Conservation (phyloP, 2,888 invertebrate genomes). For the Ferdinandea cuprea region DNA sequence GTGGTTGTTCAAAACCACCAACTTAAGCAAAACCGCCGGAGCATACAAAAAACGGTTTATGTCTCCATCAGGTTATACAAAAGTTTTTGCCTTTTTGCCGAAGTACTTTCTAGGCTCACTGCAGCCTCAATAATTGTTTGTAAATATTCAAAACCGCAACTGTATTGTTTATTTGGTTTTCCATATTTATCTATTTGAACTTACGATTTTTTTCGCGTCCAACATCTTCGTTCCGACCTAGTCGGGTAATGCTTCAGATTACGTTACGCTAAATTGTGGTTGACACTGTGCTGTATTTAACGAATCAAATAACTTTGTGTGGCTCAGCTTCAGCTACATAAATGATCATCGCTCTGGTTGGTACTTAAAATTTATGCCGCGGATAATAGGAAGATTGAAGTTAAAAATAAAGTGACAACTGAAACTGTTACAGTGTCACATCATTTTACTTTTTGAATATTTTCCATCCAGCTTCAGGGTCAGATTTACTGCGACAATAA, state of each 20-base stretch:
- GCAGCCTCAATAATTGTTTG: constrained; percentile 54
- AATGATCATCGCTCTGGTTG: neutral
- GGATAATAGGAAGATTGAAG: neutral
- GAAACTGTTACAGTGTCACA: constrained; percentile 44
- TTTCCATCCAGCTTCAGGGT: constrained; percentile 51
- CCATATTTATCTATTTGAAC: constrained; percentile 54
- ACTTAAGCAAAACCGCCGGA: too few species aligned
- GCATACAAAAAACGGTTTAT: too few species aligned
- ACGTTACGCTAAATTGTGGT: constrained; percentile 71
- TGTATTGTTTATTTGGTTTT: constrained; percentile 48
- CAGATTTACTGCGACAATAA: constrained; percentile 34
- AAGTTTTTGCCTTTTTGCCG: neutral
- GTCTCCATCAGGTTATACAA: constrained; percentile 18
- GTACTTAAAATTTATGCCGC: neutral
- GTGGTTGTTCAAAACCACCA: constrained; percentile 20
- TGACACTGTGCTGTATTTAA: constrained; percentile 66
- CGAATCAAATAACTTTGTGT: constrained; percentile 28
- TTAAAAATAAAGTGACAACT: constrained; percentile 9
- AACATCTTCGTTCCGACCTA: constrained; percentile 8
- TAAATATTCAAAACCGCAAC: constrained; percentile 38
- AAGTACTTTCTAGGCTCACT: constrained; percentile 40
- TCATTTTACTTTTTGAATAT: constrained; percentile 24
- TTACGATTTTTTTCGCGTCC: constrained; percentile 10
- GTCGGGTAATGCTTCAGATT: constrained; percentile 59
- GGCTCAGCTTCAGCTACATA: constrained; percentile 20